Base-by-base conservation (phyloP, 2,113 vertebrate species). In the Melanostigma gelatinosum region DNA sequence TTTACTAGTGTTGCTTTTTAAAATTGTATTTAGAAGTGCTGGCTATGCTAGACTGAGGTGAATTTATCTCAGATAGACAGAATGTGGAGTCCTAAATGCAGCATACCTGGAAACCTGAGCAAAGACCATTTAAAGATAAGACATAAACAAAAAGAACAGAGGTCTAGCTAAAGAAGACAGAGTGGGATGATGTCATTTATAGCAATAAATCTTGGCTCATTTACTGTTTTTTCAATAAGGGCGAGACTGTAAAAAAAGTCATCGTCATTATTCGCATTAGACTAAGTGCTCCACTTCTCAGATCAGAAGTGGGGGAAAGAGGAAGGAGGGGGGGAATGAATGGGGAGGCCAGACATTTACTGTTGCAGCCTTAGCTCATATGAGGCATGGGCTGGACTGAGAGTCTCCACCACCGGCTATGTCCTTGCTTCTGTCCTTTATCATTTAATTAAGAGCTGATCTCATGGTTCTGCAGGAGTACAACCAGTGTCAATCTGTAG, bases 271-370 rank as follows among this genome's bases (percentile, higher is more conserved):
- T 69, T 92, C 73, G 85, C 82, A 89, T 94, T 89, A 88, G 84
- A 87, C 85, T 88, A 93, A 91, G 91, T 90, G 91, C 87, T 87
- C 52, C 68, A 73, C 77, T 89, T 82, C 88, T 85, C 69, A 58
- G 38, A 58, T 78, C 44, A 24, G 75, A 64, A 48, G 27, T 34
- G 36, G n/a, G 55, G 36, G 13, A 12, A 12, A n/a, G 18, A 46
- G 58, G 57, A 54, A 36, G 77, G 78, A 27, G 38, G 64, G 57
- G 57, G 63, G 42, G 77, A 78, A 79, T 77, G 75, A 71, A 90
- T 77, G 75, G 42, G 69, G 60, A 64, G 61, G 83, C 73, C 80
- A 86, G 86, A 78, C 85, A 85, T 90, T 87, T 86, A 88, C 72
- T 84, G 85, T 85, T 63, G 60, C 61, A 80, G 72, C 77, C 72